These are phyloP conservation scores for Pogonomyrmex barbatus DNA, from an alignment of 1,140 invertebrate genomes.

Conservation along the genomic window DNA sequence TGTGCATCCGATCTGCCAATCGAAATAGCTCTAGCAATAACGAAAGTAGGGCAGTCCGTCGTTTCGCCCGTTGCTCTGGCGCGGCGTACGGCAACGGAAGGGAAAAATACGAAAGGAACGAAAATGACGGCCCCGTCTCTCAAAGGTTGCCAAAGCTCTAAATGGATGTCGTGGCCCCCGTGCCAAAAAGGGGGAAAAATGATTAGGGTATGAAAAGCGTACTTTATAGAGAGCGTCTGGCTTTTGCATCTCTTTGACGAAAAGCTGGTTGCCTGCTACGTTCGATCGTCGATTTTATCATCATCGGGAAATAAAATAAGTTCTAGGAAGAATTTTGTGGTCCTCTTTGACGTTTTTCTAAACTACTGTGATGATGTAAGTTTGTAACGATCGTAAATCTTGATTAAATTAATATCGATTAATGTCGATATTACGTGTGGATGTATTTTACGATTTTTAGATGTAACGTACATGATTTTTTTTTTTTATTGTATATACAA, in stretches of 20 bases:
- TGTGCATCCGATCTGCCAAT: slow-evolving; percentile 59
- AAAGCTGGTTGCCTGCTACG: neutral
- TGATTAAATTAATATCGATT: neutral
- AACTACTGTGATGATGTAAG: neutral
- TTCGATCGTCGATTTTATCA: neutral
- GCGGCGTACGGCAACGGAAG: slow-evolving; percentile 10
- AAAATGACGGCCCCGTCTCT: slow-evolving; percentile 11
- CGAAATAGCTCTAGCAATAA: slow-evolving; percentile 59
- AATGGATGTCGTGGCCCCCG: slow-evolving; percentile 44
- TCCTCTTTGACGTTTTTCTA: neutral
- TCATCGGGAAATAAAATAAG: neutral
- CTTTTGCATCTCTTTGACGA: slow-evolving; percentile 19
- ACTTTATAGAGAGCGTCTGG: slow-evolving; percentile 25
- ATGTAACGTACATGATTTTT: neutral
- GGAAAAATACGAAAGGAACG: slow-evolving; percentile 57
- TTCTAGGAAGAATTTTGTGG: neutral
- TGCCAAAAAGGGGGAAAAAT: slow-evolving; percentile 51
- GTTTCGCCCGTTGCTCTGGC: slow-evolving; percentile 33
- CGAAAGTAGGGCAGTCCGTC: slow-evolving; percentile 55
- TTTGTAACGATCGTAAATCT: neutral
- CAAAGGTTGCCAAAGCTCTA: slow-evolving; percentile 50
- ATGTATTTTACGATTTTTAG: neutral
- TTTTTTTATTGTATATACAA: neutral
- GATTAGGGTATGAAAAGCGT: slow-evolving; percentile 45
- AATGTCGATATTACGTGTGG: too few relatives aligned